Conservation (phyloP, 2,888 invertebrate genomes). For the Xanthia icteritia region DNA sequence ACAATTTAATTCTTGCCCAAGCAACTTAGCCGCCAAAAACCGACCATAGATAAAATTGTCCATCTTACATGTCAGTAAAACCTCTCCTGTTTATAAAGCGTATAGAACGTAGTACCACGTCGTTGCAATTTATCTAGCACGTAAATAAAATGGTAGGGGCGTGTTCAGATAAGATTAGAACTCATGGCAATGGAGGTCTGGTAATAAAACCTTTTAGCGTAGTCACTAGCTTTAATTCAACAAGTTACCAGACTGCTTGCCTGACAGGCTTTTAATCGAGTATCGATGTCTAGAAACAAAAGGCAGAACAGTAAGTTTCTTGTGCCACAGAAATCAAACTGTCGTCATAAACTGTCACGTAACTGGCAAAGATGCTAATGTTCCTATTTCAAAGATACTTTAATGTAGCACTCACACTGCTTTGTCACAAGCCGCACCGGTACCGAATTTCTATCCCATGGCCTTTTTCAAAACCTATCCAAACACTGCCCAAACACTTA, state of each 20-base stretch:
- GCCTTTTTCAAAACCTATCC: slow-evolving; percentile 11
- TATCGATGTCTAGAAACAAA: not conserved
- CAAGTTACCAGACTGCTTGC: slow-evolving; percentile 46
- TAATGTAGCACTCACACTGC: not conserved
- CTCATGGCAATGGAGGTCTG: slow-evolving; percentile 29
- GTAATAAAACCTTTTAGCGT: slow-evolving; percentile 46
- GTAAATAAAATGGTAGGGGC: slow-evolving; percentile 65
- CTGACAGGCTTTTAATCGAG: not conserved
- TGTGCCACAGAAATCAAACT: not conserved
- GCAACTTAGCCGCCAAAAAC: not conserved
- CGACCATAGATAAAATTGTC: slow-evolving; percentile 9
- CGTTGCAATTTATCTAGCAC: slow-evolving; percentile 64
- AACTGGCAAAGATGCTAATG: not conserved
- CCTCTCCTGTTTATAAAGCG: slow-evolving; percentile 13
- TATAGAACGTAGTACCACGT: slow-evolving; percentile 49
- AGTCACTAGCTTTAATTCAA: slow-evolving; percentile 52
- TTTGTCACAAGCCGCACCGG: not conserved
- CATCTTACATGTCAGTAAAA: slow-evolving; percentile 23
- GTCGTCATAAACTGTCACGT: slow-evolving; percentile 1
- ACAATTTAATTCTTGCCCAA: slow-evolving; percentile 12
- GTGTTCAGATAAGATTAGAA: slow-evolving; percentile 64
- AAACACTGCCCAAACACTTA: slow-evolving; percentile 58
- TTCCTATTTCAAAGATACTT: slow-evolving; percentile 14
- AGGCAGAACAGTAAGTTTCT: not conserved
- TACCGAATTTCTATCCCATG: not conserved